Percentiles rank a stretch among this genome's conserved stretches.
Evolutionary conservation across 2,888 invertebrate genomes (phyloP).

Genomic region (Acleris emargana): DNA sequence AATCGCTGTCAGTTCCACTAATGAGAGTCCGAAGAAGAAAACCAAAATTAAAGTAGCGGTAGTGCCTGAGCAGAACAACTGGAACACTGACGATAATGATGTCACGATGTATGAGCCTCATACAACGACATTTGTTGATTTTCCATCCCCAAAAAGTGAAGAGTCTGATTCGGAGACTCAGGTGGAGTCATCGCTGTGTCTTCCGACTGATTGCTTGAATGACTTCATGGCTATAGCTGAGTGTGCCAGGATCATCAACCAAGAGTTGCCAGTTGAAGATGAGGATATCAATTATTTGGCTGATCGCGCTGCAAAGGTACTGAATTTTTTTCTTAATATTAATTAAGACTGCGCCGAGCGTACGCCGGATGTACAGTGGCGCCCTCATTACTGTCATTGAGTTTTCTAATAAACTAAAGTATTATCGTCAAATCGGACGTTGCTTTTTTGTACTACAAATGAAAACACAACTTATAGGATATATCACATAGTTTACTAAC

Average conservation of each 20-base stretch:
- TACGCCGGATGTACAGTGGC: too few relatives aligned
- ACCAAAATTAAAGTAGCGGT: constrained; percentile 59
- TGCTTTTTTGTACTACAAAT: too few relatives aligned
- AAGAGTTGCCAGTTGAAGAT: constrained; percentile 61
- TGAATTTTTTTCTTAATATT: background rate
- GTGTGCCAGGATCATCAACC: constrained; percentile 61
- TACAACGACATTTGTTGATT: constrained; percentile 71
- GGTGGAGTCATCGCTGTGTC: constrained; percentile 71
- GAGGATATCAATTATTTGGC: constrained; percentile 73
- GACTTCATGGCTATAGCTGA: constrained; percentile 75
- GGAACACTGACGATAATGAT: constrained; percentile 68
- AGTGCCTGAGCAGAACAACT: constrained; percentile 59
- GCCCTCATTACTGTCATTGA: too few relatives aligned
- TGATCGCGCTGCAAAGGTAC: constrained; percentile 67
- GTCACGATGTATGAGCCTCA: constrained; percentile 79
- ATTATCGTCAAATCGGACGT: too few relatives aligned
- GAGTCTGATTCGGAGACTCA: constrained; percentile 75
- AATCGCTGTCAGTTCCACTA: constrained; percentile 63
- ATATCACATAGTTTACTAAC: too few relatives aligned
- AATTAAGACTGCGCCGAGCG: too few relatives aligned
- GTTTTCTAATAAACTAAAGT: too few relatives aligned
- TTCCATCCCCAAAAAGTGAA: constrained; percentile 66
- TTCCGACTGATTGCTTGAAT: constrained; percentile 75
- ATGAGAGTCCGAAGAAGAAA: constrained; percentile 72
- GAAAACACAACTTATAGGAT: too few relatives aligned